Evolutionary conservation across 1,140 invertebrate species (phyloP).

Genomic region (Atta colombica): DNA sequence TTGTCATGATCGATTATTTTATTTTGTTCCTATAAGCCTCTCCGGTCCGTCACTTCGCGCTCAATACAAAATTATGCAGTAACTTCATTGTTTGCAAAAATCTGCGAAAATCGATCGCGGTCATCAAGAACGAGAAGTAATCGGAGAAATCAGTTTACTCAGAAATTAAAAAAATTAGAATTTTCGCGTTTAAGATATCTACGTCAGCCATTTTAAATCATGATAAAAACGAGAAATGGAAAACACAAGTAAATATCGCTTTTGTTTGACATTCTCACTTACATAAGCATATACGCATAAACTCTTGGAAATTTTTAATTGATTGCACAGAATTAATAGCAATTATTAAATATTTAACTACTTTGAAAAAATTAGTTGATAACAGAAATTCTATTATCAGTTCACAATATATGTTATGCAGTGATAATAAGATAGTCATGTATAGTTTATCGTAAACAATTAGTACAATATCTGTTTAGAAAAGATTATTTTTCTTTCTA

Average conservation of each 20-base stretch:
- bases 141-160: slow-evolving; percentile 6
- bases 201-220: neutral
- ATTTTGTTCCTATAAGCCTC: neutral
- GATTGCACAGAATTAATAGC: neutral
- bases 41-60: neutral
- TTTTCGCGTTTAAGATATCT: neutral
- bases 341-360: neutral
- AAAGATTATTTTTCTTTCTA: neutral
- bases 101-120: slow-evolving; percentile 9
- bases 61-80: neutral
- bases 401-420: neutral
- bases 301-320: neutral
- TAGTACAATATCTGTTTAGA: neutral
- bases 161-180: neutral
- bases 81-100: slow-evolving; percentile 6
- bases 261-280: neutral
- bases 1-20: neutral
- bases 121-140: neutral
- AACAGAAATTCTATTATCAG: neutral
- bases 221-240: neutral
- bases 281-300: neutral
- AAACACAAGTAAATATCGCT: neutral
- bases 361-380: neutral
- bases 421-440: neutral
- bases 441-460: neutral